Evolutionary conservation across 2,797 vertebrate genomes (phyloP).

Genomic region (Microtus agrestis): DNA sequence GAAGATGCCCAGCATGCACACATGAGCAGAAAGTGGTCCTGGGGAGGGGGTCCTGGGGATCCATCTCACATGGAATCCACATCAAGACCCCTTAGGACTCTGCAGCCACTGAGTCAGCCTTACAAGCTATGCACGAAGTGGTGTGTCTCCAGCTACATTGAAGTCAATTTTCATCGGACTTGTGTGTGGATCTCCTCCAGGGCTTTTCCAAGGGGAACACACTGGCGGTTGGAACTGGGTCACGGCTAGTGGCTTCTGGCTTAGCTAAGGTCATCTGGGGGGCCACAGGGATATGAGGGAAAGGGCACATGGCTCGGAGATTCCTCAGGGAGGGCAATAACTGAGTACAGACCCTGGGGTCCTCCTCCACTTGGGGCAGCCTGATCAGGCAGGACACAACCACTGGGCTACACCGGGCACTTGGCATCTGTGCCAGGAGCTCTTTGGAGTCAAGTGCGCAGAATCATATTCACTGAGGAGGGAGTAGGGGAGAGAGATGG

Average conservation of each 20-base stretch:
- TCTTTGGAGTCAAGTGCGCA: not conserved
- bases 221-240: not conserved
- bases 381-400: not conserved
- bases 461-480: not conserved
- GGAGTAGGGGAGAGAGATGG: too few species aligned
- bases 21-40: not conserved
- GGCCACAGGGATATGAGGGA: not conserved
- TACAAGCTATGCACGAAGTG: not conserved
- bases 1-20: not conserved
- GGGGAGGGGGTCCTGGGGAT: rapidly evolving
- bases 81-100: rapidly evolving
- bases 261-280: not conserved
- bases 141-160: not conserved
- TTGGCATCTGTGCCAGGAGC: not conserved
- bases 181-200: not conserved
- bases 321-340: not conserved
- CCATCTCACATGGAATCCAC: not conserved
- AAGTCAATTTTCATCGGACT: not conserved
- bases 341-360: not conserved
- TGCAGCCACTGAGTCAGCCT: not conserved
- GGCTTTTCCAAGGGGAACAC: not conserved
- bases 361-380: not conserved
- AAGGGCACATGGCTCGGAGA: not conserved
- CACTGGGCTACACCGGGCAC: not conserved
- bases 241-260: not conserved